These are phyloP conservation scores for Phaedon cochleariae DNA, from an alignment of 2,888 invertebrate species.

Conservation along the genomic window DNA sequence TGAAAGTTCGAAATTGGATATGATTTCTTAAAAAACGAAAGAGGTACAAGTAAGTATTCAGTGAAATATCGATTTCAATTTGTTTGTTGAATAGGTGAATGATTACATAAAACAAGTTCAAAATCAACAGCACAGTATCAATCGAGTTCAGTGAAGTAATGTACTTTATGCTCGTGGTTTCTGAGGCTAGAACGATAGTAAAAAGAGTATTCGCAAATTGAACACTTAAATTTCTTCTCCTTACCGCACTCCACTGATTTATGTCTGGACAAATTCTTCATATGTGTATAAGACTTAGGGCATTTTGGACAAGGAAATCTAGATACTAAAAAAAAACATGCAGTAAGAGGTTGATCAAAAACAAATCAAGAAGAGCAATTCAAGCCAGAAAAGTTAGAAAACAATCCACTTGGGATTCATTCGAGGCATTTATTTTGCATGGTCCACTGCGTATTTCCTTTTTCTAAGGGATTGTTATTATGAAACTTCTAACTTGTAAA, in stretches of 20 bases:
- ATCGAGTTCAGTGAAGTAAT: constrained; percentile 41
- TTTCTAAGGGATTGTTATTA: too few relatives aligned
- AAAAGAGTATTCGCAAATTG: constrained; percentile 44
- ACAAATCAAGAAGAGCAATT: not conserved
- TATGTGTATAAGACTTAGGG: constrained; percentile 50
- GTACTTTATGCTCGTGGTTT: constrained; percentile 46
- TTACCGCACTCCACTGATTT: constrained; percentile 53
- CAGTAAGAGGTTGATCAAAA: not conserved
- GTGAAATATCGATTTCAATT: too few relatives aligned
- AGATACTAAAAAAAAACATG: not conserved
- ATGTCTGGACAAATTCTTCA: constrained; percentile 50
- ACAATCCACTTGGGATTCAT: too few relatives aligned
- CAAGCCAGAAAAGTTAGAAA: too few relatives aligned
- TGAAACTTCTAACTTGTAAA: too few relatives aligned
- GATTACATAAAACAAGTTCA: not conserved
- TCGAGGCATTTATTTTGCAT: too few relatives aligned
- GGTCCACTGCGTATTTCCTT: too few relatives aligned
- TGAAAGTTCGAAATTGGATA: too few relatives aligned
- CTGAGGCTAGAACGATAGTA: constrained; percentile 48
- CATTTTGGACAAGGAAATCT: constrained; percentile 42
- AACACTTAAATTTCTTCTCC: constrained; percentile 50
- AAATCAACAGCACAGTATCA: not conserved
- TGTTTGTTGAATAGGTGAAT: too few relatives aligned
- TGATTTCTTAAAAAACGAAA: too few relatives aligned
- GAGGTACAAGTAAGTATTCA: too few relatives aligned